Evolutionary conservation across 2,888 invertebrate genomes (phyloP).

Genomic region (Drosophila affinis): DNA sequence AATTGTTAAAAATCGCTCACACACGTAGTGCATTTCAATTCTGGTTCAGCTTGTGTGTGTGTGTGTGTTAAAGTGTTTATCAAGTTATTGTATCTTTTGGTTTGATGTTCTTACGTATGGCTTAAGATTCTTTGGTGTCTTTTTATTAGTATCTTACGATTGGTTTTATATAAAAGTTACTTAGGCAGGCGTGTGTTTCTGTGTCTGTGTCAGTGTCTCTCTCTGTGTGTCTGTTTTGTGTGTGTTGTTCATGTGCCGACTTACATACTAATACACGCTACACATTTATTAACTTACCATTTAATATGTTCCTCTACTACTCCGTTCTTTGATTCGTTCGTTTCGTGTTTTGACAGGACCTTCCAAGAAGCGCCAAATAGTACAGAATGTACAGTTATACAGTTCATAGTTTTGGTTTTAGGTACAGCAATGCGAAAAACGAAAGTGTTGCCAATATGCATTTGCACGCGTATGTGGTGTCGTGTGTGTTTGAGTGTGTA

Average conservation of each 20-base stretch:
- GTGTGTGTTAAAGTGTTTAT: slow-evolving; percentile 15
- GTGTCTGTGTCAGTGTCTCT: background rate
- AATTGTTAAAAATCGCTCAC: slow-evolving; percentile 74
- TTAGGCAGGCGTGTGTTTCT: slow-evolving; percentile 65
- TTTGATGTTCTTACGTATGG: slow-evolving; percentile 62
- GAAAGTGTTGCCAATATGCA: slow-evolving; percentile 64
- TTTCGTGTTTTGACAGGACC: slow-evolving; percentile 53
- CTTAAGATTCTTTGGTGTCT: slow-evolving; percentile 51
- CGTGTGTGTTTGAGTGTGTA: slow-evolving; percentile 1
- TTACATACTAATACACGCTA: slow-evolving; percentile 72
- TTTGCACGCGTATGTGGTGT: slow-evolving; percentile 42
- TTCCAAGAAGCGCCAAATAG: slow-evolving; percentile 72
- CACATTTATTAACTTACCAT: slow-evolving; percentile 74
- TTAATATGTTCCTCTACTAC: slow-evolving; percentile 60
- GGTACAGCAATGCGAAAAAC: slow-evolving; percentile 78
- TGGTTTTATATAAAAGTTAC: slow-evolving; percentile 56
- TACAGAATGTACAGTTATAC: slow-evolving; percentile 74
- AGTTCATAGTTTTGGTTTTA: slow-evolving; percentile 45
- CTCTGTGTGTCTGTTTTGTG: slow-evolving; percentile 19
- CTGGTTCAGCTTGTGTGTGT: slow-evolving; percentile 50
- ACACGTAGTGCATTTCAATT: slow-evolving; percentile 20
- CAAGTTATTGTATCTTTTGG: slow-evolving; percentile 1
- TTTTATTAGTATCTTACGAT: slow-evolving; percentile 18
- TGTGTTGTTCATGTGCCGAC: slow-evolving; percentile 51
- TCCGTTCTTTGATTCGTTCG: slow-evolving; percentile 39